phyloP scores from a whole-genome alignment of 2,888 invertebrate species.

The Clivina fossor region DNA sequence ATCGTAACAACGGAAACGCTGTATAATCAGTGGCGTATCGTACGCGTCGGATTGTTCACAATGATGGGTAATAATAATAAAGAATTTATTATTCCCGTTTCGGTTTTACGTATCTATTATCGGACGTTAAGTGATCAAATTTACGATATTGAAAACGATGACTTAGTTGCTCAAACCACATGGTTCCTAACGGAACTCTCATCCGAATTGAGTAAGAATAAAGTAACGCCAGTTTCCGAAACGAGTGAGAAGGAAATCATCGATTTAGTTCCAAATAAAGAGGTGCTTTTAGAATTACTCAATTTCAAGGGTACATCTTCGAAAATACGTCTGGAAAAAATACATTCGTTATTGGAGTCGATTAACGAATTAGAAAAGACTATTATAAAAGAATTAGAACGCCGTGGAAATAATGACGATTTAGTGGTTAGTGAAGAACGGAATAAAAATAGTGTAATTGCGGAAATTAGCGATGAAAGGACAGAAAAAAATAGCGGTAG shows the following conservation, averaged over 20 bases:
- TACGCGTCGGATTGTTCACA: conserved; percentile 48
- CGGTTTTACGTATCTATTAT: conserved; percentile 50
- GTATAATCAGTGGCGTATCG: conserved; percentile 50
- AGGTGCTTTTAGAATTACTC: conserved; percentile 28
- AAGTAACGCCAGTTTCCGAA: conserved; percentile 27
- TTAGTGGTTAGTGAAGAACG: conserved; percentile 42
- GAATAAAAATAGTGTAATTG: conserved; percentile 37
- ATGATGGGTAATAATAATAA: conserved; percentile 48
- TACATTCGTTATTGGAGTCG: conserved; percentile 41
- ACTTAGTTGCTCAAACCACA: conserved; percentile 47
- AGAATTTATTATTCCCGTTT: conserved; percentile 49
- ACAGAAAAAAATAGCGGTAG: conserved; percentile 27
- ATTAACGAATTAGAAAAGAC: conserved; percentile 41
- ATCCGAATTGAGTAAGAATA: conserved; percentile 46
- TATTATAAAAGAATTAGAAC: conserved; percentile 41
- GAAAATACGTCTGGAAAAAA: conserved; percentile 38
- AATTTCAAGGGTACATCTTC: conserved; percentile 30
- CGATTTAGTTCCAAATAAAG: conserved; percentile 28
- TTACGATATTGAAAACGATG: conserved; percentile 44
- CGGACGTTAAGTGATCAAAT: conserved; percentile 47
- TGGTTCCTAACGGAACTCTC: conserved; percentile 50
- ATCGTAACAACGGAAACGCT: conserved; percentile 40
- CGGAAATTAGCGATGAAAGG: conserved; percentile 14
- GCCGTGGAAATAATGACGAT: conserved; percentile 41
- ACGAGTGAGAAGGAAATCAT: conserved; percentile 28